Evolutionary conservation across 2,797 vertebrate genomes (phyloP), one percentile per base, ranked within the genome.

Genomic region (Alca torda): DNA sequence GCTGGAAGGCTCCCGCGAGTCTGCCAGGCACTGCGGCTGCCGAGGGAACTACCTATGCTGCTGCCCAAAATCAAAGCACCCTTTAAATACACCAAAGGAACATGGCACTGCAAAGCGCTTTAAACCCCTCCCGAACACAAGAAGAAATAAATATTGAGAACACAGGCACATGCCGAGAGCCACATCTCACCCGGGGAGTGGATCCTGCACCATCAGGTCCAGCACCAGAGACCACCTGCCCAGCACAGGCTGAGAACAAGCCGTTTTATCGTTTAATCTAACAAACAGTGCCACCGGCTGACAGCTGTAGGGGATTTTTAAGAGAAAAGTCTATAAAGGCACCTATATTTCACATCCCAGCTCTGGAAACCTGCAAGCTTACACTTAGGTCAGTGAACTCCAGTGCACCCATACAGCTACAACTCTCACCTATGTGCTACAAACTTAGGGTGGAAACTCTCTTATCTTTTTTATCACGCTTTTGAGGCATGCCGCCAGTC

Each of bases 101-200:
- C 28, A 12, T 4, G 6, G 35, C 24, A 35, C 28, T 28, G 11
- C 91, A 87, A 35, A 96, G 88, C 67, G 72, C 82, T 93, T 93
- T 20, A 33, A 45, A 7, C 63, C 21, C 81, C 87, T 94, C 95
- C 94, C 89, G 82, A 90, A 93, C 95, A 94, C 15, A 48, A 93
- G 79, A 89, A 91, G 91, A 93, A 93, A 92, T 87, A 93, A 94
- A 95, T 95, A 87, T 96, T 92, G 69, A 50, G 78, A 53, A n/a
- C 65, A 89, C 87, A 93, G 87, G 61, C 25, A 33, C 84, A 77
- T 46, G 83, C 72, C 84, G 41, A 50, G 84, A 73, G 89, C 89
- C 87, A 83, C 80, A 90, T 70, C 53, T 72, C 96, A 96, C 81
- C 69, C 61, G 67, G 86, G 95, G 90, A 84, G 69, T 50, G 93